Conservation (phyloP, 2,888 invertebrate species). For the Apodemia zela region DNA sequence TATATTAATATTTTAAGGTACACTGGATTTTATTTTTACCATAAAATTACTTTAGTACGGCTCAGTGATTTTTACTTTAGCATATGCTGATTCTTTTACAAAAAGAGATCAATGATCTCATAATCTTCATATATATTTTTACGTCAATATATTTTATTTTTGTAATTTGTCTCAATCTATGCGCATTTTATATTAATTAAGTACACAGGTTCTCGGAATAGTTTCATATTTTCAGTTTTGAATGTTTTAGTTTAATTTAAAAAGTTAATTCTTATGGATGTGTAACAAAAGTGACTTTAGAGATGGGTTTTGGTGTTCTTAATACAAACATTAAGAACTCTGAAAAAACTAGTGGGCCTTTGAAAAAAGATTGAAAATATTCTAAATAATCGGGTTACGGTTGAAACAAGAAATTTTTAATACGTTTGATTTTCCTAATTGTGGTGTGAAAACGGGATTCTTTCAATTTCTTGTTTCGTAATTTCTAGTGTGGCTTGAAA, state of each 20-base stretch:
- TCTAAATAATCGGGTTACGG: conserved; percentile 14
- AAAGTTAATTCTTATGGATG: conserved; percentile 7
- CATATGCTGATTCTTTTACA: conserved; percentile 29
- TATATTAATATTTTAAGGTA: conserved; percentile 74
- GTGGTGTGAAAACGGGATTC: not conserved
- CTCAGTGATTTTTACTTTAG: conserved; percentile 61
- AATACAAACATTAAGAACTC: conserved; percentile 2
- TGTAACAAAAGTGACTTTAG: conserved; percentile 12
- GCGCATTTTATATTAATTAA: not conserved
- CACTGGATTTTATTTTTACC: conserved; percentile 64
- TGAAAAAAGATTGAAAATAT: conserved; percentile 5
- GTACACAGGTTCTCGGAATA: conserved; percentile 8
- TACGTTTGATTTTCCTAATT: not conserved
- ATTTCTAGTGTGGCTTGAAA: conserved; percentile 9
- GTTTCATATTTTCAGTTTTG: not conserved
- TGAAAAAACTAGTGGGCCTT: conserved; percentile 8
- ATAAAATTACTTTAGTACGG: conserved; percentile 63
- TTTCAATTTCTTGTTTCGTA: conserved; percentile 5
- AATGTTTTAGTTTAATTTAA: not conserved
- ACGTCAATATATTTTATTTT: not conserved
- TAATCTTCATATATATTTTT: not conserved
- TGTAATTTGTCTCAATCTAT: not conserved
- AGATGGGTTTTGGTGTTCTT: conserved; percentile 14
- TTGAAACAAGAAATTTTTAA: conserved; percentile 5
- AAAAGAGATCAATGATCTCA: conserved; percentile 7